Conservation (phyloP, 2,888 invertebrate genomes). For the Drosophila parthenogenetica region DNA sequence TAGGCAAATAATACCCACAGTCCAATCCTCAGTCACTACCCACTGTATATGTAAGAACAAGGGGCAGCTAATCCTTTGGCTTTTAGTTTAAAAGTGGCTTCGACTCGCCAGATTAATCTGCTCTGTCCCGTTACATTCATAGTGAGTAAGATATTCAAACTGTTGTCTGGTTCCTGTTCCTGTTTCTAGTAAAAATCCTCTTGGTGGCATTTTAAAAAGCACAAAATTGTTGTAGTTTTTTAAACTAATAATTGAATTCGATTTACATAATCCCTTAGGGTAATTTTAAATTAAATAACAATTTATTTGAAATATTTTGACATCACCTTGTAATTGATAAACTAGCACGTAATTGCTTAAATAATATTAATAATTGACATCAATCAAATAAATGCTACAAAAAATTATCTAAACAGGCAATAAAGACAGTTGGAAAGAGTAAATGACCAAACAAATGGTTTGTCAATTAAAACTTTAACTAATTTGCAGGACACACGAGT, state of each 20-base stretch:
- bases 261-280: not conserved
- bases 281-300: not conserved
- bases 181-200: not conserved
- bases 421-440: constrained; percentile 2
- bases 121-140: constrained; percentile 27
- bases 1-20: constrained; percentile 70
- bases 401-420: constrained; percentile 14
- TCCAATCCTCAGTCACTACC: constrained; percentile 4
- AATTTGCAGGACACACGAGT: constrained; percentile 52
- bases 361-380: constrained; percentile 48
- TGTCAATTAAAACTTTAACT: constrained; percentile 77
- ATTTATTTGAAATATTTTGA: constrained; percentile 7
- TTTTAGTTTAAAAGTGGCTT: constrained; percentile 71
- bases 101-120: constrained; percentile 65
- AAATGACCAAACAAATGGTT: constrained; percentile 56
- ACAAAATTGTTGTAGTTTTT: no score
- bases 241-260: not conserved
- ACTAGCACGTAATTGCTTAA: constrained; percentile 46
- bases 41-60: constrained; percentile 8
- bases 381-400: constrained; percentile 34
- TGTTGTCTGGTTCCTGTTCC: constrained; percentile 5
- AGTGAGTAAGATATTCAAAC: constrained; percentile 51
- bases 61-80: constrained; percentile 62
- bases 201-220: no score
- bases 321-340: constrained; percentile 5